Evolutionary conservation across 2,113 vertebrate species (phyloP), one percentile per base, ranked within the genome.

Genomic region (Callaeas wilsoni): DNA sequence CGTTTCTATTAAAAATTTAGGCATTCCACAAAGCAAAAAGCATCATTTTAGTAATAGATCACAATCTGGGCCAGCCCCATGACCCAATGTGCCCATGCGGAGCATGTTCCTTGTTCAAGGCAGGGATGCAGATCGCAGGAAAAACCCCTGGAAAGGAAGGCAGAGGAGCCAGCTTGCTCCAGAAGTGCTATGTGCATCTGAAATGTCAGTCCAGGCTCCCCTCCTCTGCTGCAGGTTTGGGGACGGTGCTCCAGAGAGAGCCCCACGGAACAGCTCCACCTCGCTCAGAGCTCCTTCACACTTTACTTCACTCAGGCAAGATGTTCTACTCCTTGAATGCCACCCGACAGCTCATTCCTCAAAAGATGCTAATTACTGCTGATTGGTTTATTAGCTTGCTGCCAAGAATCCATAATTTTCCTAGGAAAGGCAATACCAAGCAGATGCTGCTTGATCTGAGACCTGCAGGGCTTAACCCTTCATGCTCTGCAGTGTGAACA

Each of bases 311-410:
- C 39, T 89, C 39, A 73, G 64, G 53, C 63, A 73, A 83, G 57
- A 65, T 57, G 44, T 76, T 88, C 37, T 39, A 26, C 59, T 83
- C 63, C 55, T 94, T 62, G 82, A 95, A 91, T 69, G 57, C 75
- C 85, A 93, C 57, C 82, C 17, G 12, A 88, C 37, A 88, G 70
- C 53, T 92, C 67, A 80, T 91, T 94, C 71, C 79, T 90, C 4
- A 5, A 80, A 93, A 93, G 65, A 93, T 49, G 37, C 16, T 96
- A 94, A 95, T 97, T 97, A 76, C 49, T 69, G 57, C 57, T 77
- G 90, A 76, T 79, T 82, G 70, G 50, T 94, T 96, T 95, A 80
- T 90, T 93, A 93, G 29, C 49, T 91, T 57, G 62, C 75, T 88
- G 82, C 85, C 90, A 95, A 69, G 63, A 92, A 93, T 83, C 78